These are phyloP conservation scores for Protonemura montana DNA, from an alignment of 2,888 invertebrate species.

Conservation along the genomic window DNA sequence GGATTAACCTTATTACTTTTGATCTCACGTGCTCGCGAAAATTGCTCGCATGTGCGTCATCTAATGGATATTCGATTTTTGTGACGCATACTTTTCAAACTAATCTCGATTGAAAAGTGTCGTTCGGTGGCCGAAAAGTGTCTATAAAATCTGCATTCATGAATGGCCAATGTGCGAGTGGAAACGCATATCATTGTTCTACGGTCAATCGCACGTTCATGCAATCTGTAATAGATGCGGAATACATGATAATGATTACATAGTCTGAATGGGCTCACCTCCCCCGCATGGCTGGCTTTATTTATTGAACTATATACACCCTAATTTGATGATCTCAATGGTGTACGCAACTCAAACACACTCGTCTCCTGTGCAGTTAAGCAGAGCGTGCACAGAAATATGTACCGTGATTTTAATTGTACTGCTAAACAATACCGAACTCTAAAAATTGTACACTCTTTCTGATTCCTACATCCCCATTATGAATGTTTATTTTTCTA, in stretches of 20 bases:
- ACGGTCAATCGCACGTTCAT: neutral
- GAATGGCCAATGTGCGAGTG: neutral
- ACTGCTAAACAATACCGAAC: neutral
- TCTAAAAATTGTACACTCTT: neutral
- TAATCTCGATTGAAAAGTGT: neutral
- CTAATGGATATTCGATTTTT: conserved; percentile 7
- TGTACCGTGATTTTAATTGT: neutral
- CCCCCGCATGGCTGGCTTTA: neutral
- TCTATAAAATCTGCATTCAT: neutral
- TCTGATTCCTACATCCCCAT: neutral
- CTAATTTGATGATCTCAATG: neutral
- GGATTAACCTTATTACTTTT: conserved; percentile 12
- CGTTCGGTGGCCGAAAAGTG: neutral
- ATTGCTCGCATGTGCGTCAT: neutral
- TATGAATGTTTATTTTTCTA: neutral
- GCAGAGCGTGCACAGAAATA: neutral
- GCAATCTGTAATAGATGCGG: neutral
- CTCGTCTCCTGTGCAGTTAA: neutral
- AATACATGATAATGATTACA: neutral
- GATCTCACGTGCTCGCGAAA: neutral
- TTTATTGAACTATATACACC: conserved; percentile 12
- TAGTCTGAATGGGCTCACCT: neutral
- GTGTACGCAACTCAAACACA: neutral
- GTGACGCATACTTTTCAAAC: neutral
- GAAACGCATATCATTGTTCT: neutral